These are phyloP conservation scores for Galaxea fascicularis DNA, from an alignment of 92 coral and sea anemone species.

Conservation along the genomic window DNA sequence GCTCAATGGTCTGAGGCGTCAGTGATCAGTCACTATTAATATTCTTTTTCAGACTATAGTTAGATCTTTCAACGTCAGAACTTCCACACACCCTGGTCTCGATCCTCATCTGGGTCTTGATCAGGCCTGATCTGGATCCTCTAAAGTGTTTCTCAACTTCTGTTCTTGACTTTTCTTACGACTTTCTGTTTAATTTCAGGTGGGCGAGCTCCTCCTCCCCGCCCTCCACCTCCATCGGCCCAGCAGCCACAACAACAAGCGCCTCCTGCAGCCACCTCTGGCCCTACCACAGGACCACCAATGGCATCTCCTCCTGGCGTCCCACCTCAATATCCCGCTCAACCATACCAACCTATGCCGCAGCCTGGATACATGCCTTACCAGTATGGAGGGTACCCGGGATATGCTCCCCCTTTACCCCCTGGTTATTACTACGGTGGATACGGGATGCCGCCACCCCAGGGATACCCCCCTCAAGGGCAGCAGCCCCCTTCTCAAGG, in stretches of 20 bases:
- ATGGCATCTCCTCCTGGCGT: slow-evolving; percentile 60
- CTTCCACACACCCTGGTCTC: no score
- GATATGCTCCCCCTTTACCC: slow-evolving; percentile 72
- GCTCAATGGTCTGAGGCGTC: no score
- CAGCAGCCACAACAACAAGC: slow-evolving; percentile 41
- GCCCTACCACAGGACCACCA: slow-evolving; percentile 51
- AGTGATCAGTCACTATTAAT: no score
- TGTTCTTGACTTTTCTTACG: not conserved
- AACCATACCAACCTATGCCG: slow-evolving; percentile 90
- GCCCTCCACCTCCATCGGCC: slow-evolving; percentile 85
- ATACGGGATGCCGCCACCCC: slow-evolving; percentile 72
- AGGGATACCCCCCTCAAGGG: slow-evolving; percentile 90
- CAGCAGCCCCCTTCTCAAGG: slow-evolving; percentile 67
- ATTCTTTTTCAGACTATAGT: no score
- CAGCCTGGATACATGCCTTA: slow-evolving; percentile 91
- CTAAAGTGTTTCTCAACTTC: not conserved
- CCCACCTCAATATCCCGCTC: slow-evolving; percentile 67
- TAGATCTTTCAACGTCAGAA: no score
- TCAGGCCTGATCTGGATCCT: not conserved
- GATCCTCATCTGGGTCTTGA: no score
- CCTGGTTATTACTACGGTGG: slow-evolving; percentile 76
- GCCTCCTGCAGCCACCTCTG: slow-evolving; percentile 55
- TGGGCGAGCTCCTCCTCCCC: slow-evolving; percentile 73
- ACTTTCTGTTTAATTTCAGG: slow-evolving; percentile 51
- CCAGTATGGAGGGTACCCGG: slow-evolving; percentile 79